Base-by-base conservation (phyloP, 2,888 invertebrate genomes). In the Orthosia gothica region DNA sequence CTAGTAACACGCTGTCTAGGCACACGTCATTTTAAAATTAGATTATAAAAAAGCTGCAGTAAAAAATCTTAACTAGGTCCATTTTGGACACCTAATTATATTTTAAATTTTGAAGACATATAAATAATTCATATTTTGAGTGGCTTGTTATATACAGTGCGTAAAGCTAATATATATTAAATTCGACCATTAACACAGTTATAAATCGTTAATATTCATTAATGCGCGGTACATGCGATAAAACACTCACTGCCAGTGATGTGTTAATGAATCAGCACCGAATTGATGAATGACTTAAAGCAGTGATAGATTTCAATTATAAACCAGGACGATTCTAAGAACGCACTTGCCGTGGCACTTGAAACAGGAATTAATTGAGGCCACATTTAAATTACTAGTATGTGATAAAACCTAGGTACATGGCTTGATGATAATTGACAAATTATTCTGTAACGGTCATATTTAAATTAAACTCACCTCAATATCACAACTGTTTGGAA, bases 401-500 rank as follows among this genome's bases (percentile, higher is more conserved):
- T 79, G 74, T 72, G 64, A 79, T 74, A 68, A 84, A 79, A 74
- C 61, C 61, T 69, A 81, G 64, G 73, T 66, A 74, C 47, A 69
- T 70, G 59, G 32, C 63, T 61, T 62, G 59, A 57, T 50, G 45
- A 68, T 79, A 73, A 79, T 86, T 79, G 52, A 73, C 52, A 62
- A 74, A 83, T 79, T 70, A 76, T 82, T 81, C 59, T 54, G 11
- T 79, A 83, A 76, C 62, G 61, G 71, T 61, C 66, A 50, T 67
- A 67, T 71, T 79, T 65, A 83, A 82, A 81, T 70, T 26, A 45
- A 76, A 91, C 94, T 93, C 79, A 94, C 94, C 94, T 90, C 77
- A 81, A 85, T 91, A 91, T 90, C 91, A 90, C 90, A 89, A 91
- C 83, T 81, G 70, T 79, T 87, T 76, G 74, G 75, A 70, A 78